phyloP scores from a whole-genome alignment of 2,113 vertebrate genomes.

The Cepphus grylle region DNA sequence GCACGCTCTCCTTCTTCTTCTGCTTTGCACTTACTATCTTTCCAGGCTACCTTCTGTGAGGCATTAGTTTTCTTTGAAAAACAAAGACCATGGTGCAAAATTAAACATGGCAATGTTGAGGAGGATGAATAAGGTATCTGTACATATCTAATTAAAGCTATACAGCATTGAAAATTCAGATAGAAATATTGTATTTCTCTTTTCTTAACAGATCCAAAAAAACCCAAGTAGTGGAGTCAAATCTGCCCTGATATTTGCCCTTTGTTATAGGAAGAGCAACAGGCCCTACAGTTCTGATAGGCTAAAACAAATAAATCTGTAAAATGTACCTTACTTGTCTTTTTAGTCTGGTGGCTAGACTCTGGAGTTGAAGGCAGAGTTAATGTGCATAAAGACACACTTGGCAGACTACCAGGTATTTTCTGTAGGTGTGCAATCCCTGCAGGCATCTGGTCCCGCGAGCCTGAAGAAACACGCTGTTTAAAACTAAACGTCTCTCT shows the following conservation, averaged over 20 bases:
- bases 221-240: not conserved
- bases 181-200: not conserved
- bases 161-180: not conserved
- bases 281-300: not conserved
- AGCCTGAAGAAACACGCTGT: constrained; percentile 36
- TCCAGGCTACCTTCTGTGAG: constrained; percentile 53
- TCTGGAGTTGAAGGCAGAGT: constrained; percentile 8
- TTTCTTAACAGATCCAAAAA: not conserved
- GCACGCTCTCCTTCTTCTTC: constrained; percentile 42
- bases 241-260: not conserved
- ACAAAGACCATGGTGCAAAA: not conserved
- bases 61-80: constrained; percentile 56
- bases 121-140: not conserved
- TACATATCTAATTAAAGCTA: not conserved
- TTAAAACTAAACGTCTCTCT: constrained; percentile 67
- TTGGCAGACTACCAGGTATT: not conserved
- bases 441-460: constrained; percentile 1
- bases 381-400: constrained; percentile 38
- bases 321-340: constrained; percentile 19
- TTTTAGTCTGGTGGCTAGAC: not conserved
- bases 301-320: not conserved
- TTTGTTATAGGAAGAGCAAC: not conserved
- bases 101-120: not conserved
- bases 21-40: constrained; percentile 33
- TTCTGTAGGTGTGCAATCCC: not conserved